Percentiles rank a stretch among this genome's conserved stretches.
Evolutionary conservation across 2,888 invertebrate genomes (phyloP).

Genomic region (Halocaridina rubra): DNA sequence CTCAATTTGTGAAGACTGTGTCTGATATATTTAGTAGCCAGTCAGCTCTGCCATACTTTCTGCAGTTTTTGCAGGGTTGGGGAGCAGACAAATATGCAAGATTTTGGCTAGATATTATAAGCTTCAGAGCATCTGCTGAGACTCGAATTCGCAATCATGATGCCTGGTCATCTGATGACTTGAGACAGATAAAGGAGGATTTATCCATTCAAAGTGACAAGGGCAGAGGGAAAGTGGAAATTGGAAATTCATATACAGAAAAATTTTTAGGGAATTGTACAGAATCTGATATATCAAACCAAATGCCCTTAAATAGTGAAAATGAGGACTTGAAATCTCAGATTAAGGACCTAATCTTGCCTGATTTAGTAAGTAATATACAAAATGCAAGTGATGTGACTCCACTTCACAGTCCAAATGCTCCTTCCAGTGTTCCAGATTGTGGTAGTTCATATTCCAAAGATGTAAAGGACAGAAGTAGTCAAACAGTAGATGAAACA

Average conservation of each 20-base stretch:
- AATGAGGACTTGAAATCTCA: neutral
- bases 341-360: slow-evolving; percentile 19
- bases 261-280: neutral
- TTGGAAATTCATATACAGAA: neutral
- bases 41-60: slow-evolving; percentile 70
- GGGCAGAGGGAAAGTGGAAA: neutral
- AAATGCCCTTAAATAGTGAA: neutral
- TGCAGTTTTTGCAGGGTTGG: slow-evolving; percentile 70
- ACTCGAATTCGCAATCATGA: neutral
- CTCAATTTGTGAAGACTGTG: slow-evolving; percentile 65
- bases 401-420: slow-evolving; percentile 45
- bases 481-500: neutral
- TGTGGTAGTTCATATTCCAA: neutral
- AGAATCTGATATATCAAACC: neutral
- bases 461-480: neutral
- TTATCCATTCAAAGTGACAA: neutral
- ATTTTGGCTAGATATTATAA: slow-evolving; percentile 70
- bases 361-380: slow-evolving; percentile 56
- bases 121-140: slow-evolving; percentile 67
- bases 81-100: slow-evolving; percentile 68
- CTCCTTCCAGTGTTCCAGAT: slow-evolving; percentile 3
- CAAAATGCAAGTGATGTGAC: slow-evolving; percentile 43
- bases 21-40: slow-evolving; percentile 69
- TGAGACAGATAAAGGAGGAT: neutral
- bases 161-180: neutral